Percentiles rank a stretch among this genome's conserved stretches.
phyloP scores from a whole-genome alignment of 2,888 invertebrate species.

The Aquatica leii region DNA sequence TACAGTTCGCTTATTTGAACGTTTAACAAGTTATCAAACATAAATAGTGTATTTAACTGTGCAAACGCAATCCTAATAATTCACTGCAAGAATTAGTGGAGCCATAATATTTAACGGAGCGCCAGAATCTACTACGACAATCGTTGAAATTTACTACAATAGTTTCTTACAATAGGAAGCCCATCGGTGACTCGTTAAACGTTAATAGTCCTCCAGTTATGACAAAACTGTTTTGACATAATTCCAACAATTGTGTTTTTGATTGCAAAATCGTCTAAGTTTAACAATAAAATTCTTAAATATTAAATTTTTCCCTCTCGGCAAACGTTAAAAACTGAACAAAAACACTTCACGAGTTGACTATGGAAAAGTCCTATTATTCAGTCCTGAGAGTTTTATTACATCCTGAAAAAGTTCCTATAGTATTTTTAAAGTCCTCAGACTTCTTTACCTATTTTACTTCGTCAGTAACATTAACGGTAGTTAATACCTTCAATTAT shows the following conservation, averaged over 20 bases:
- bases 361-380: conserved; percentile 3
- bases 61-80: conserved; percentile 43
- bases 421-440: too few species aligned
- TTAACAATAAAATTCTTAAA: not conserved
- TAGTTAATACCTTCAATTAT: too few species aligned
- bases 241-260: not conserved
- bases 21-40: not conserved
- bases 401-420: too few species aligned
- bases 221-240: not conserved
- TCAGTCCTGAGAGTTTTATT: too few species aligned
- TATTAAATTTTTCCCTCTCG: not conserved
- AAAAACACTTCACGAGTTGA: conserved; percentile 8
- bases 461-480: too few species aligned
- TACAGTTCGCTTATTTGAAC: not conserved
- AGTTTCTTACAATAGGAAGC: conserved; percentile 27
- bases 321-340: not conserved
- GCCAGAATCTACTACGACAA: conserved; percentile 35
- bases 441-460: too few species aligned
- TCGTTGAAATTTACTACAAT: conserved; percentile 33
- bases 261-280: not conserved
- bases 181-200: conserved; percentile 21
- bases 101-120: conserved; percentile 46
- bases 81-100: conserved; percentile 42
- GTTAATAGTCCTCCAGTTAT: too few species aligned
- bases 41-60: not conserved